phyloP scores from a whole-genome alignment of 1,140 invertebrate genomes.

The Pseudomyrmex cubaensis region DNA sequence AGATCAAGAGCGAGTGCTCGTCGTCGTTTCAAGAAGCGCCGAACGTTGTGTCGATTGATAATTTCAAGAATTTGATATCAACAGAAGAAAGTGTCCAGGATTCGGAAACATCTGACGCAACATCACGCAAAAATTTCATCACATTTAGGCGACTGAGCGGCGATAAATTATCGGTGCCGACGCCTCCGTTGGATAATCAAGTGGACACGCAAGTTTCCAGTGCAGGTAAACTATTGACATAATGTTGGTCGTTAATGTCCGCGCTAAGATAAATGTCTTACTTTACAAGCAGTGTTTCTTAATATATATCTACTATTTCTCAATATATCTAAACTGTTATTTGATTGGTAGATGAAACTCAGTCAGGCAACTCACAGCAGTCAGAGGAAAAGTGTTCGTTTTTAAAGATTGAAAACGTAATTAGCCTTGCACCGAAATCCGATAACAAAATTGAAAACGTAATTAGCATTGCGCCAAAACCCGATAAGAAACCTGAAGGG shows the following conservation, averaged over 20 bases:
- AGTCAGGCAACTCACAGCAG: constrained; percentile 21
- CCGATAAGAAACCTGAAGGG: constrained; percentile 47
- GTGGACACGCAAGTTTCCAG: background rate
- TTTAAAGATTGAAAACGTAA: constrained; percentile 81
- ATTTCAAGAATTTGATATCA: background rate
- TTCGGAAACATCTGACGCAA: background rate
- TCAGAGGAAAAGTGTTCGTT: constrained; percentile 76
- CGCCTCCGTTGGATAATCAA: constrained; percentile 5
- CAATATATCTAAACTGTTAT: background rate
- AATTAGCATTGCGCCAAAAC: constrained; percentile 75
- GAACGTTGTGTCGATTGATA: constrained; percentile 54
- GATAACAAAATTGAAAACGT: constrained; percentile 26
- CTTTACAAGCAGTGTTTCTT: too few species aligned
- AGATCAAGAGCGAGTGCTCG: background rate
- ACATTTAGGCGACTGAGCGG: constrained; percentile 81
- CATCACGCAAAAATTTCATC: constrained; percentile 73
- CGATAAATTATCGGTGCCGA: constrained; percentile 78
- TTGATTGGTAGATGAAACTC: constrained; percentile 39
- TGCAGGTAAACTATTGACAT: constrained; percentile 48
- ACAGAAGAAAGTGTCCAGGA: background rate
- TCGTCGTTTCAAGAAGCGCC: constrained; percentile 63
- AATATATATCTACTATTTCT: background rate
- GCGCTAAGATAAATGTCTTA: too few species aligned
- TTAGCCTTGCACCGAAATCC: constrained; percentile 78
- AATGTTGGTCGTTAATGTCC: background rate